These are phyloP conservation scores for Eretmocerus hayati DNA, from an alignment of 2,888 invertebrate genomes.

Conservation along the genomic window DNA sequence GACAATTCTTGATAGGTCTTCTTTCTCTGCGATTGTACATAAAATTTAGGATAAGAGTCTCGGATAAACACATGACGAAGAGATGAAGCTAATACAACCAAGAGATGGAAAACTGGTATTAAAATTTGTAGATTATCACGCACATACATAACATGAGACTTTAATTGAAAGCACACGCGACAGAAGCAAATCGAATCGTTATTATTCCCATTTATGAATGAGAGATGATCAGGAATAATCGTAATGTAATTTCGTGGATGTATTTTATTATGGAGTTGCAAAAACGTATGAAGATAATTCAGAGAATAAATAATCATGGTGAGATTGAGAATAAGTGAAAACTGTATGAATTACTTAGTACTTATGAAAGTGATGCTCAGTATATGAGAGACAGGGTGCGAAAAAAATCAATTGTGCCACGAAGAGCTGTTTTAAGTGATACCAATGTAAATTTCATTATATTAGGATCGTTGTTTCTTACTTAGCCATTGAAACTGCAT, in stretches of 20 bases:
- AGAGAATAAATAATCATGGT: too few relatives aligned
- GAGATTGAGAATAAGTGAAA: too few relatives aligned
- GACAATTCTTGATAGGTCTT: slow-evolving; percentile 28
- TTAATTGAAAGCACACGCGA: slow-evolving; percentile 11
- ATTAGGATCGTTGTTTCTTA: too few relatives aligned
- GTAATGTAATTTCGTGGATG: slow-evolving; percentile 38
- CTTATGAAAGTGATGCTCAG: too few relatives aligned
- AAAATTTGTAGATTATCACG: slow-evolving; percentile 30
- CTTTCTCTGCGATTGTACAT: slow-evolving; percentile 32
- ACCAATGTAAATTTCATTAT: too few relatives aligned
- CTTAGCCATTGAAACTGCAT: too few relatives aligned
- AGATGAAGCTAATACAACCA: background rate
- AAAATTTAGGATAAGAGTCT: slow-evolving; percentile 18
- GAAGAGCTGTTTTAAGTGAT: slow-evolving; percentile 21
- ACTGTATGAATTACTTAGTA: too few relatives aligned
- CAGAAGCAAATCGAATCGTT: slow-evolving; percentile 27
- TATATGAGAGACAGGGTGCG: slow-evolving; percentile 2
- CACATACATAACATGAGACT: slow-evolving; percentile 24
- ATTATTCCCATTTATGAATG: slow-evolving; percentile 23
- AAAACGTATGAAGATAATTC: background rate
- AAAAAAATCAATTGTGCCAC: slow-evolving; percentile 28
- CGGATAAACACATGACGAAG: slow-evolving; percentile 14
- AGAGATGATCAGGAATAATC: slow-evolving; percentile 25
- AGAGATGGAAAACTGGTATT: slow-evolving; percentile 25
- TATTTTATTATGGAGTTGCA: slow-evolving; percentile 39